Evolutionary conservation across 2,888 invertebrate species (phyloP).

Genomic region (Pheosia gnoma): DNA sequence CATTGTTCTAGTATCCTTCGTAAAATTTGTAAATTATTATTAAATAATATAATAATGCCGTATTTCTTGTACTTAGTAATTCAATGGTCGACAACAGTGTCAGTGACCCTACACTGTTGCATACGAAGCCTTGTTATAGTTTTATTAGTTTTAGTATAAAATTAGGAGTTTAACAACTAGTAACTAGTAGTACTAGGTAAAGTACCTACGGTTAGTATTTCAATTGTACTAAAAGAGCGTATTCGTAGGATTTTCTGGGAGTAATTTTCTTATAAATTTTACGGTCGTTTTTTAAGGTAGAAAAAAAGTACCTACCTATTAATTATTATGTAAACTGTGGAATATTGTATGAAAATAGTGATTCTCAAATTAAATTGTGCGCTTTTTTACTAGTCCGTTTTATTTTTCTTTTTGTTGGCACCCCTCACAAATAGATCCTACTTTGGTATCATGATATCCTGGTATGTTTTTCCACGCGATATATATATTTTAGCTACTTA

Average conservation of each 20-base stretch:
- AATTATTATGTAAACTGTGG: slow-evolving; percentile 43
- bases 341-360: slow-evolving; percentile 54
- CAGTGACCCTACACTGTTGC: slow-evolving; percentile 26
- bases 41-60: slow-evolving; percentile 23
- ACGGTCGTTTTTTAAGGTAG: slow-evolving; percentile 47
- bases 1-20: slow-evolving; percentile 38
- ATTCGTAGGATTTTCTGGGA: slow-evolving; percentile 26
- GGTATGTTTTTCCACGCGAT: too few species aligned
- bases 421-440: too few species aligned
- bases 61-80: slow-evolving; percentile 37
- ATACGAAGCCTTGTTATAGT: slow-evolving; percentile 43
- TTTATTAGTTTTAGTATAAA: slow-evolving; percentile 20
- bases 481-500: too few species aligned
- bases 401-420: slow-evolving; percentile 10
- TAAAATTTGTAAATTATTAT: slow-evolving; percentile 34
- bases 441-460: too few species aligned
- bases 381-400: slow-evolving; percentile 52
- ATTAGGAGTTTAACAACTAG: slow-evolving; percentile 19
- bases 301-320: slow-evolving; percentile 13
- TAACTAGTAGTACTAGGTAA: neutral
- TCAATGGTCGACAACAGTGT: slow-evolving; percentile 2
- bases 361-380: slow-evolving; percentile 59
- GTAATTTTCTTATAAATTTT: slow-evolving; percentile 39
- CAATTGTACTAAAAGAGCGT: slow-evolving; percentile 47
- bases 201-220: slow-evolving; percentile 26